These are phyloP conservation scores for Lasiurus cinereus DNA, from an alignment of 2,113 vertebrate species.

Conservation along the genomic window DNA sequence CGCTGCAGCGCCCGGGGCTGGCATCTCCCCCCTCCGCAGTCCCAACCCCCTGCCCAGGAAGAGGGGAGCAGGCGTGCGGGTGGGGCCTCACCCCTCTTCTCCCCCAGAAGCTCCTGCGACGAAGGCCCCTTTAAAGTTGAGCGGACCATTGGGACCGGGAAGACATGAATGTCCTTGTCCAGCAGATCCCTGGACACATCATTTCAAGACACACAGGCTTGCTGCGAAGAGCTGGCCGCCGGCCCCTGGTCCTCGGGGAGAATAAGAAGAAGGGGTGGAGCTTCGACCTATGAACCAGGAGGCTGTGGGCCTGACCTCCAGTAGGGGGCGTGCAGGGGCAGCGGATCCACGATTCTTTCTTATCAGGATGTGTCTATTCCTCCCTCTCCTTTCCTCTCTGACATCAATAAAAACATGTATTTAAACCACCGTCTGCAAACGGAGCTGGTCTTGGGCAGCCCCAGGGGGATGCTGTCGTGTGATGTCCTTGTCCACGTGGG, in stretches of 20 bases:
- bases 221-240: accelerated
- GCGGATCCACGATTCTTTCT: no score
- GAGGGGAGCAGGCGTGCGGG: no score
- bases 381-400: no score
- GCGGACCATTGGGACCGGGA: accelerated
- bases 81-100: no score
- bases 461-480: accelerated
- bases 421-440: no score
- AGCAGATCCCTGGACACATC: not conserved
- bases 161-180: not conserved
- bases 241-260: accelerated
- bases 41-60: not conserved
- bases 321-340: no score
- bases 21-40: accelerated
- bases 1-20: not conserved
- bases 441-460: accelerated
- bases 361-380: no score
- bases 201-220: not conserved
- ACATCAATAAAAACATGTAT: no score
- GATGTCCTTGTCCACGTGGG: not conserved
- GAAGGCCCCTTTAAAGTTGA: accelerated
- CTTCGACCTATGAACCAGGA: no score
- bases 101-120: not conserved
- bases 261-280: no score
- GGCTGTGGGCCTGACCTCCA: no score